Evolutionary conservation across 2,888 invertebrate genomes (phyloP).

Genomic region (Agapostemon virescens): DNA sequence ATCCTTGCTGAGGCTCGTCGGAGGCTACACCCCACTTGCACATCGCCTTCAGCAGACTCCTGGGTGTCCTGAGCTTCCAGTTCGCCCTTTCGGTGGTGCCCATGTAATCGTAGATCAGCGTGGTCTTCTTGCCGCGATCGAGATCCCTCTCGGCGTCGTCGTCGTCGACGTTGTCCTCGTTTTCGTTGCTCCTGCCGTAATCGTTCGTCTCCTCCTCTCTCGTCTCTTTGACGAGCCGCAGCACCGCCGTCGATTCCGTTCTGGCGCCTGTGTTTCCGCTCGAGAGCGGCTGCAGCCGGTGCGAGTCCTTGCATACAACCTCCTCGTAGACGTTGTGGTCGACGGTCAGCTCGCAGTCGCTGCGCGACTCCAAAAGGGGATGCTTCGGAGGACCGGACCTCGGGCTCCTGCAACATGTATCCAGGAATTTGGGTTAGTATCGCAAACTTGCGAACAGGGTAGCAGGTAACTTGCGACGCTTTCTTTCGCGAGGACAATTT

Average conservation of each 20-base stretch:
- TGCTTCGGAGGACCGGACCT: conserved; percentile 77
- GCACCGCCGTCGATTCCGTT: conserved; percentile 84
- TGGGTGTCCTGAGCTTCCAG: conserved; percentile 86
- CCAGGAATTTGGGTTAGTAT: background rate
- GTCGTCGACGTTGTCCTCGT: conserved; percentile 46
- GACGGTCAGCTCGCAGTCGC: conserved; percentile 87
- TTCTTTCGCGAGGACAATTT: no score
- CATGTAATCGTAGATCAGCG: conserved; percentile 88
- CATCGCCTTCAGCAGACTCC: conserved; percentile 86
- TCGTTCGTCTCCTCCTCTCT: conserved; percentile 79
- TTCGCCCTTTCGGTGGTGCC: conserved; percentile 85
- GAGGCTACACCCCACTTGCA: conserved; percentile 83
- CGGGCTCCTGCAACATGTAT: conserved; percentile 61
- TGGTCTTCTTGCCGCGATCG: conserved; percentile 80
- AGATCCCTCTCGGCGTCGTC: background rate
- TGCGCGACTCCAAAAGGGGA: conserved; percentile 88
- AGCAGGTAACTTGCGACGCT: background rate
- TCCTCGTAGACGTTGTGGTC: conserved; percentile 89
- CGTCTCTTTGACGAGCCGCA: conserved; percentile 83
- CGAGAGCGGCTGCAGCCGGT: conserved; percentile 89
- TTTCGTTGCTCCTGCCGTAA: conserved; percentile 76
- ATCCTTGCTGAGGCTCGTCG: conserved; percentile 84
- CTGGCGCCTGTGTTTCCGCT: conserved; percentile 85
- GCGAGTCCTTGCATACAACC: conserved; percentile 87
- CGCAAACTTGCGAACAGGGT: background rate